phyloP scores from a whole-genome alignment of 2,888 invertebrate genomes.

The Diogma glabrata region DNA sequence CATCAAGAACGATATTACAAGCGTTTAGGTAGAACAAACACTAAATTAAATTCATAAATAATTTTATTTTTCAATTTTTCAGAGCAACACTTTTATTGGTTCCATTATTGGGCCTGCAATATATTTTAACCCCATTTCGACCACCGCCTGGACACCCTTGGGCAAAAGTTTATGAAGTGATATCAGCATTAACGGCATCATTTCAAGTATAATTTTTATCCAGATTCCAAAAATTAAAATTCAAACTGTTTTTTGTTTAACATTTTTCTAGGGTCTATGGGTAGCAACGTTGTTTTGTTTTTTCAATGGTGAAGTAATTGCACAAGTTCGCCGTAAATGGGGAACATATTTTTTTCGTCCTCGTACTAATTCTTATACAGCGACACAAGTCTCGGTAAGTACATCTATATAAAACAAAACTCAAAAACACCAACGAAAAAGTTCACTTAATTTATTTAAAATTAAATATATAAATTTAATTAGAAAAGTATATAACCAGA shows the following conservation, averaged over 20 bases:
- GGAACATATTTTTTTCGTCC: slow-evolving; percentile 60
- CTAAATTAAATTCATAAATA: not conserved
- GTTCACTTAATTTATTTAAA: no score
- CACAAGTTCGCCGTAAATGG: slow-evolving; percentile 75
- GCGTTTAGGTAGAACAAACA: slow-evolving; percentile 47
- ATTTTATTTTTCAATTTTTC: slow-evolving; percentile 19
- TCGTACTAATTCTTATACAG: slow-evolving; percentile 72
- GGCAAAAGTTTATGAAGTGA: slow-evolving; percentile 70
- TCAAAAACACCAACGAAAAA: no score
- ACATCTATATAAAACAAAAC: no score
- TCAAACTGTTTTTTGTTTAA: not conserved
- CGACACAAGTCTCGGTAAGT: slow-evolving; percentile 82
- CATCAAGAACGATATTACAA: slow-evolving; percentile 62
- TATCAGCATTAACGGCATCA: slow-evolving; percentile 76
- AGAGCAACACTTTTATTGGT: slow-evolving; percentile 82
- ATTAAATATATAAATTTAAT: no score
- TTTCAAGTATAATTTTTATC: slow-evolving; percentile 59
- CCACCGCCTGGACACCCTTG: slow-evolving; percentile 56
- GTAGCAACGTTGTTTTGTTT: slow-evolving; percentile 88
- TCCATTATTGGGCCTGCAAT: slow-evolving; percentile 83
- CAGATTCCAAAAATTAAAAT: not conserved
- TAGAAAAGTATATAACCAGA: no score
- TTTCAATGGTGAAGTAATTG: slow-evolving; percentile 90
- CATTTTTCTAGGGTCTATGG: slow-evolving; percentile 62
- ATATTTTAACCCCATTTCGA: slow-evolving; percentile 75